Evolutionary conservation across 1,140 invertebrate genomes (phyloP).

Genomic region (Lepidurus arcticus): DNA sequence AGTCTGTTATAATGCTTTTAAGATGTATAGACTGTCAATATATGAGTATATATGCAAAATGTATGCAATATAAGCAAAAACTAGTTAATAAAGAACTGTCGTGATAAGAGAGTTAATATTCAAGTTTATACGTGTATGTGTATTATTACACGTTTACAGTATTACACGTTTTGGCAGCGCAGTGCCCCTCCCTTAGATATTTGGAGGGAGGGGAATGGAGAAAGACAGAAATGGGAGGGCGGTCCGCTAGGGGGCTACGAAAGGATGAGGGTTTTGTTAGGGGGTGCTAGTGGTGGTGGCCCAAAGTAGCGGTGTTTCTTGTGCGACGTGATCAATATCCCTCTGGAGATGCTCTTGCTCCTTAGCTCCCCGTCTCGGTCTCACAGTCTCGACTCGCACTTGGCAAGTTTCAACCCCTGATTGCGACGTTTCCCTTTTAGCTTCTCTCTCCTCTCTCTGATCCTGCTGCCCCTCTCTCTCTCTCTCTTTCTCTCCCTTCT

Average conservation of each 20-base stretch:
- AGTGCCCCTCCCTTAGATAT: background rate
- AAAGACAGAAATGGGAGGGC: background rate
- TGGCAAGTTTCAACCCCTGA: constrained; percentile 8
- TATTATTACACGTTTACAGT: background rate
- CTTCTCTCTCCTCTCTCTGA: background rate
- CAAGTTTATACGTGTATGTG: too few species aligned
- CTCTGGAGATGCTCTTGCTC: constrained; percentile 20
- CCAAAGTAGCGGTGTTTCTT: constrained; percentile 5
- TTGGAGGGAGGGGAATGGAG: background rate
- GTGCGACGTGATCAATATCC: constrained; percentile 21
- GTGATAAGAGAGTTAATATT: too few species aligned
- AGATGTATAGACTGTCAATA: too few species aligned
- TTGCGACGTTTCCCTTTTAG: constrained; percentile 9
- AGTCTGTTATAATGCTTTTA: too few species aligned
- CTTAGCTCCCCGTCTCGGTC: constrained; percentile 15
- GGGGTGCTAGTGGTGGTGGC: background rate
- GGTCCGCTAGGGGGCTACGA: background rate
- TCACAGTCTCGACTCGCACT: constrained; percentile 11
- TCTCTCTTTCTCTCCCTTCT: background rate
- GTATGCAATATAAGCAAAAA: too few species aligned
- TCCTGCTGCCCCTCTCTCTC: background rate
- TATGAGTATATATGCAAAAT: too few species aligned
- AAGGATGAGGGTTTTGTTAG: background rate
- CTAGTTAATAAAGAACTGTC: too few species aligned
- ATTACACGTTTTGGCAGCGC: background rate